Evolutionary conservation across 2,113 vertebrate genomes (phyloP), one percentile per base, ranked within the genome.

Genomic region (Entelurus aequoreus): DNA sequence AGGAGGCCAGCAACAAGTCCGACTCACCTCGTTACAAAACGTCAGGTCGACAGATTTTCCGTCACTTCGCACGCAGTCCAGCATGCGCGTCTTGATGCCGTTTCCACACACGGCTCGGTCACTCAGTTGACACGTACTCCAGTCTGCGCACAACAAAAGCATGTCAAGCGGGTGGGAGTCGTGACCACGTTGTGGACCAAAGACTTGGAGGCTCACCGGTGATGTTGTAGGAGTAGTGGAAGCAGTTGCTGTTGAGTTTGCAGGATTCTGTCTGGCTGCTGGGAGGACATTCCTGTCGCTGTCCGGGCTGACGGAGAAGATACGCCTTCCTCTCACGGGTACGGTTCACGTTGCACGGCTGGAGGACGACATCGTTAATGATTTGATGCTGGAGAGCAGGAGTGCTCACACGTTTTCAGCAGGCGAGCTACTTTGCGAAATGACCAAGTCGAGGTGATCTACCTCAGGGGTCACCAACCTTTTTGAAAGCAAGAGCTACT

Each of bases 41-140:
- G 88, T 94, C 68, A 96, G 92, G 86, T 96, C 95, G 50, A 98
- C 95, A 0, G 96, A 98, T 78, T 97, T 98, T 61, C 93, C 89
- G n/a, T 99, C 95, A 0, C 97, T 99, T 8, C 97, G 93, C 60
- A 98, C 96, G 40, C 97, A 99, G 62, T 98, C 96, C 48, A 98
- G 65, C 96, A 98, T 96, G 60, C 96, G 90, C 0, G 95, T 98
- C 84, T 95, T 97, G 79, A 98, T 90, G 8, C 97, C 97, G 0
- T 87, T 92, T 46, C 97, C 97, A 53, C 97, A 99, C 11, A 96
- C 94, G 0, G 97, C 95, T 77, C 94, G 90, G 62, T 97, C 94
- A 2, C 97, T 99, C 60, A 98, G 91, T 87, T 98, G 97, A 75
- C 97, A 99, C 0, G 97, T 99, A 63, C 96, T 99, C 97, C 97